A percentile compares a stretch with the other conserved stretches of the same genome.
Conservation (phyloP, 2,113 vertebrate species). For the Sterrhoptilus dennistouni region DNA sequence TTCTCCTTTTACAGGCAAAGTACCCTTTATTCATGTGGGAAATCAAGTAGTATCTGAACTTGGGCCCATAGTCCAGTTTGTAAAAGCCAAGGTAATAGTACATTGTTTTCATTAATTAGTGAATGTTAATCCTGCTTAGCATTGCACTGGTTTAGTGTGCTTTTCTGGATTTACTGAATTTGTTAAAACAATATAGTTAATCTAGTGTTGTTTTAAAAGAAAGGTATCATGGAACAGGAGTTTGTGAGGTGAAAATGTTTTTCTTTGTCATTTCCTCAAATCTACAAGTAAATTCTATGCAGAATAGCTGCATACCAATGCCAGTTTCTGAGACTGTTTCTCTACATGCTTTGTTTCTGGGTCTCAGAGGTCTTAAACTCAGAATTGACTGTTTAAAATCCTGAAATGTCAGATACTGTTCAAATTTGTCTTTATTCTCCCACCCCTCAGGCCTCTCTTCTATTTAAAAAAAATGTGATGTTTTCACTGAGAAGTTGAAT, state of each 20-base stretch:
- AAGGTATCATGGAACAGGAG: not conserved
- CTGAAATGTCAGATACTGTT: not conserved
- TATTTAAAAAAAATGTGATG: not conserved
- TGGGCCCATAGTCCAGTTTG: conserved; percentile 95
- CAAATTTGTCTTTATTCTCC: not conserved
- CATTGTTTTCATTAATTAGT: conserved; percentile 43
- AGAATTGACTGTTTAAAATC: not conserved
- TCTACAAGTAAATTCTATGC: not conserved
- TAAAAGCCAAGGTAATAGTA: conserved; percentile 90
- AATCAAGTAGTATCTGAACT: conserved; percentile 98
- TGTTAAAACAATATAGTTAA: not conserved
- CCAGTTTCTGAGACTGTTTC: not conserved
- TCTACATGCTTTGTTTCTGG: not conserved
- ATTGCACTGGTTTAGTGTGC: conserved; percentile 26
- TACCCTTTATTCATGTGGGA: conserved; percentile 93
- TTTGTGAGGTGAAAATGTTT: not conserved
- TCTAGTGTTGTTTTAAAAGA: not conserved
- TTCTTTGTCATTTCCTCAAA: not conserved
- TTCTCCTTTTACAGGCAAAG: conserved; percentile 82
- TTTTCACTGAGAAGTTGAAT: not conserved
- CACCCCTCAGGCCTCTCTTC: not conserved
- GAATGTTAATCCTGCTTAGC: conserved; percentile 65
- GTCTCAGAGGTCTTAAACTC: not conserved
- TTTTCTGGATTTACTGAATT: conserved; percentile 26
- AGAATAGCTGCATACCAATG: not conserved